Percentiles rank a stretch among this genome's conserved stretches.
These are phyloP conservation scores for Geotrupes spiniger DNA, from an alignment of 2,888 invertebrate genomes.

Conservation along the genomic window DNA sequence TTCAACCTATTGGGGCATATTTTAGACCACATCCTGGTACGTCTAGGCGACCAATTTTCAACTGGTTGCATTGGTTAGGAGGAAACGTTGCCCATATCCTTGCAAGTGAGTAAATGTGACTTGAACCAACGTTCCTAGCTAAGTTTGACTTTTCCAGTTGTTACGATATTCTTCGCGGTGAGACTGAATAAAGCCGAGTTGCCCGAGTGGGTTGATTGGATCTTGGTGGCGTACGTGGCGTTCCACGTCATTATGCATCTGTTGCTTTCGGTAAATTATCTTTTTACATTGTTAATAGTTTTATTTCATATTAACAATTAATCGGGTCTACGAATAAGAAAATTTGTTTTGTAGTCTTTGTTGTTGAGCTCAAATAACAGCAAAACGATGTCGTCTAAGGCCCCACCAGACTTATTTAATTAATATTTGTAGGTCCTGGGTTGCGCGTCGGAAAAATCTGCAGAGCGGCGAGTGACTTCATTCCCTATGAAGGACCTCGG, in stretches of 20 bases:
- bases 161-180: slow-evolving; percentile 90
- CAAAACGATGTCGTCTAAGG: too few species aligned
- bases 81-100: slow-evolving; percentile 87
- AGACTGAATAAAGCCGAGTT: slow-evolving; percentile 81
- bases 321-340: too few species aligned
- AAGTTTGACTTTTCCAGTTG: too few species aligned
- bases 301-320: too few species aligned
- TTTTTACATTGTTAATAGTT: too few species aligned
- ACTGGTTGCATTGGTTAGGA: slow-evolving; percentile 87
- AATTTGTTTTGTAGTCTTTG: too few species aligned
- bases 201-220: slow-evolving; percentile 83
- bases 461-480: slow-evolving; percentile 69
- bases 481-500: slow-evolving; percentile 85
- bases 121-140: too few species aligned
- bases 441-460: slow-evolving; percentile 72
- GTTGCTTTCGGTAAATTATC: slow-evolving; percentile 72
- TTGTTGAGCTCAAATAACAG: too few species aligned
- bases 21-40: slow-evolving; percentile 85
- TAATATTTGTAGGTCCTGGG: slow-evolving; percentile 74
- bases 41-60: slow-evolving; percentile 75
- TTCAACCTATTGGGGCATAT: slow-evolving; percentile 84
- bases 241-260: slow-evolving; percentile 88
- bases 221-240: slow-evolving; percentile 83
- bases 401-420: too few species aligned
- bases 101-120: slow-evolving; percentile 79